Evolutionary conservation across 1,140 invertebrate species (phyloP), one percentile per base, ranked within the genome.

Genomic region (Aleiodes sp.): DNA sequence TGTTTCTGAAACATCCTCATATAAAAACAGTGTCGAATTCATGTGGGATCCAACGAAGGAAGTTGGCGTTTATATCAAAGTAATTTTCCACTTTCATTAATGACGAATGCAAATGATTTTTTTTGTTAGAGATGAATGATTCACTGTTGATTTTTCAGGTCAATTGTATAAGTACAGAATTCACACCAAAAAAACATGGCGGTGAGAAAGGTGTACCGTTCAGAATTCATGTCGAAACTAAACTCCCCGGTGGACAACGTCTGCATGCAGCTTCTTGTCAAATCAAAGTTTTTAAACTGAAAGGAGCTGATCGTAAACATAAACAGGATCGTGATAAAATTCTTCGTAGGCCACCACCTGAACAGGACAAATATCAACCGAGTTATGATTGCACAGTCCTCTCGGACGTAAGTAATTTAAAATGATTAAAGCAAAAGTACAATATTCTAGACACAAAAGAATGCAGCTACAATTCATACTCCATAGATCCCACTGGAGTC

Each of bases 201-300:
- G 97, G 97, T 2, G 97, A 98, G 84, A 98, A 98, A 83, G 97
- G 97, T 4, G 96, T 98, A 9, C 97, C 97, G 26, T 98, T 99
- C 87, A 90, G 97, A 19, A 93, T 99, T 70, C 95, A 98, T 85
- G 94, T 98, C 61, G 94, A 96, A 87, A 96, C 94, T 0, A 76
- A 84, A 74, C 16, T 84, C 31, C 74, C 78, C 31, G 74, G 82
- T 73, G 80, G 80, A 28, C 73, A 80, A 63, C 87, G 93, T 26
- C 87, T 98, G 0, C 95, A 98, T 82, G 94, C 94, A 21, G 96
- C 94, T 29, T 97, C 96, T 14, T 98, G 96, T 80, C 97, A 98
- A 85, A 93, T 98, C 16, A 98, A 98, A 90, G 91, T 93, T 31
- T 94, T 95, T 76, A 93, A 97, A 87, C 86, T 97, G 57, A 98